Percentiles rank a stretch among this genome's conserved stretches.
Evolutionary conservation across 1,140 invertebrate genomes (phyloP).

Genomic region (Drosophila funebris): DNA sequence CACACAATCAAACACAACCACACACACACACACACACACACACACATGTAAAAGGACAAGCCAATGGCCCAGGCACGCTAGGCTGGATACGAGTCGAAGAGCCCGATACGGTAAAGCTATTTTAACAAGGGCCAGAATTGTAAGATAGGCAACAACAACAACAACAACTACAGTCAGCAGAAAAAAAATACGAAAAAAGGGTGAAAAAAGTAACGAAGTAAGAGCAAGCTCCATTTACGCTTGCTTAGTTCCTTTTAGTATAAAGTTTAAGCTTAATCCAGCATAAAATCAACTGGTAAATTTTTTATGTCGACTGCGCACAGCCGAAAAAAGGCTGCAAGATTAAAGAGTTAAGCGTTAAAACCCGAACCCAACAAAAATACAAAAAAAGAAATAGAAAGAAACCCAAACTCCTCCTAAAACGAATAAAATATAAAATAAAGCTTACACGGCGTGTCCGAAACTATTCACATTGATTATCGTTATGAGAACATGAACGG

Average conservation of each 20-base stretch:
- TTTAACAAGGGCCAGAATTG: conserved; percentile 68
- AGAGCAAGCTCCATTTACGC: conserved; percentile 72
- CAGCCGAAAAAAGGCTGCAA: conserved; percentile 49
- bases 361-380: conserved; percentile 9
- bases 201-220: conserved; percentile 3
- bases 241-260: conserved; percentile 82
- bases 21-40: conserved; percentile 26
- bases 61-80: conserved; percentile 40
- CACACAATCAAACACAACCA: no score
- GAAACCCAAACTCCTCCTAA: conserved; percentile 28
- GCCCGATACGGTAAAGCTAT: conserved; percentile 63
- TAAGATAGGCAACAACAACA: conserved; percentile 49
- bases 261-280: conserved; percentile 83
- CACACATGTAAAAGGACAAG: conserved; percentile 40
- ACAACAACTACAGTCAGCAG: conserved; percentile 18
- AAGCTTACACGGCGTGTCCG: conserved; percentile 27
- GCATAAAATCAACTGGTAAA: conserved; percentile 83
- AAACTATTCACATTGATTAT: conserved; percentile 68
- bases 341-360: conserved; percentile 74
- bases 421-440: conserved; percentile 24
- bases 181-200: conserved; percentile 20
- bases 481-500: conserved; percentile 7
- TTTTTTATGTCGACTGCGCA: conserved; percentile 69
- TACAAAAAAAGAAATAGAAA: no score
- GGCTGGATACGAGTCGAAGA: conserved; percentile 51